Conservation (phyloP, 2,797 vertebrate genomes). For the Jordanella pulchra region DNA sequence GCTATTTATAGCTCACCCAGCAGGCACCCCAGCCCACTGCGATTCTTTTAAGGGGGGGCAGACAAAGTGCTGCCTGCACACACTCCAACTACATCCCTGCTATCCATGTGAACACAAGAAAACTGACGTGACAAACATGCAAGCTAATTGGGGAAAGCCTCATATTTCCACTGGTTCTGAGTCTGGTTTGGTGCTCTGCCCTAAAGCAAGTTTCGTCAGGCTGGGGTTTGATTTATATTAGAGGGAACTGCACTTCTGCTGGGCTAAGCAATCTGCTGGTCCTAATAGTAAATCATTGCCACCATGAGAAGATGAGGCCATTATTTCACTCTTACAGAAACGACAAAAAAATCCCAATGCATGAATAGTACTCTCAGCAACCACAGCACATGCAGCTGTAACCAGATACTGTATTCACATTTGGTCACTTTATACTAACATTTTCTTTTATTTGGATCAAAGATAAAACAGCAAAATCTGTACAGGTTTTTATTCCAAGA, state of each 20-base stretch:
- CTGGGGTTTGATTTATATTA: constrained; percentile 62
- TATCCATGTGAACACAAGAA: neutral
- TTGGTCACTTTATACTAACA: no score
- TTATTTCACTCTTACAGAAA: constrained; percentile 45
- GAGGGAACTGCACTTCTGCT: constrained; percentile 41
- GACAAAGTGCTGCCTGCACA: constrained; percentile 33
- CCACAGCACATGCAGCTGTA: no score
- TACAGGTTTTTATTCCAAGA: no score
- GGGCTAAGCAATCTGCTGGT: constrained; percentile 56
- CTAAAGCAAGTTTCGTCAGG: constrained; percentile 5
- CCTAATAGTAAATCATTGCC: constrained; percentile 69
- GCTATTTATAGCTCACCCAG: constrained; percentile 72
- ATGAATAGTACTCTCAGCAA: no score
- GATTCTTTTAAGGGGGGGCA: constrained; percentile 45
- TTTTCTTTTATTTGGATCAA: no score
- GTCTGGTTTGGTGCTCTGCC: constrained; percentile 7
- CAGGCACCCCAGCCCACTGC: constrained; percentile 55
- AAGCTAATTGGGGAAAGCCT: constrained; percentile 9
- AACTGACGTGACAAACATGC: neutral
- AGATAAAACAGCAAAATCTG: no score
- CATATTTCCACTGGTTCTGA: constrained; percentile 6
- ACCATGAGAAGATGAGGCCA: constrained; percentile 40
- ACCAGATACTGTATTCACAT: no score
- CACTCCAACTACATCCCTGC: constrained; percentile 2
- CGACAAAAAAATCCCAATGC: neutral